Evolutionary conservation across 2,113 vertebrate species (phyloP), one percentile per base, ranked within the genome.

Genomic region (Ceyx margarethae): DNA sequence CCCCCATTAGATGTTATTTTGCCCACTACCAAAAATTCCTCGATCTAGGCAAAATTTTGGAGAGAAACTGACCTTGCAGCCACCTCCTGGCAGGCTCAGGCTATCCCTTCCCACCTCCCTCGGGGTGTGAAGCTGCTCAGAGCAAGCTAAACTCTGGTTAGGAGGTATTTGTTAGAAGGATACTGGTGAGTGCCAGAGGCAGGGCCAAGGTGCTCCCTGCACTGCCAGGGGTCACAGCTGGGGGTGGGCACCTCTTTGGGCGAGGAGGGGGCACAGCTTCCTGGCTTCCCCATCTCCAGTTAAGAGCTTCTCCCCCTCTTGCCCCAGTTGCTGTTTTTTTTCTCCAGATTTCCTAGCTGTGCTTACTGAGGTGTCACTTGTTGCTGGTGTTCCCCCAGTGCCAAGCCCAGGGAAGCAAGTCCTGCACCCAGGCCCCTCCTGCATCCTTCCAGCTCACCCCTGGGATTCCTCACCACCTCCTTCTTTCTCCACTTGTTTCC

Each of bases 371-470:
- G 15, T n/a, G 56, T 17, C n/a, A 10, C 28, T 35, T 23, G 62
- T 48, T 0, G 2, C 9, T 31, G 40, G 35, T 26, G 57, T 28
- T 61, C 45, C 35, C 35, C 21, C 19, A 17, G 35, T 35, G 35
- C 35, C 35, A 35, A 35, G 35, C 35, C 35, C 60, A 35, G 28
- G 16, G 31, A 54, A 76, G 66, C 15, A 48, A 19, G 15, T 77
- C 65, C 57, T 56, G 31, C 4, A 13, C n/a, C 25, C 0, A 0
- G 3, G 20, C 40, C 42, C n/a, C 54, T 66, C 21, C 45, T 18
- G 14, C 40, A 22, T 23, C 54, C 67, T 62, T 61, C 33, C 57
- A 31, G 33, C 31, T 40, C 31, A 26, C 29, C 25, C 37, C 45
- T 5, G 11, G 29, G 15, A 22, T 31, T 35, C 46, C 37, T 45